phyloP scores from a whole-genome alignment of 2,888 invertebrate genomes.

The Oligia fasciuncula region DNA sequence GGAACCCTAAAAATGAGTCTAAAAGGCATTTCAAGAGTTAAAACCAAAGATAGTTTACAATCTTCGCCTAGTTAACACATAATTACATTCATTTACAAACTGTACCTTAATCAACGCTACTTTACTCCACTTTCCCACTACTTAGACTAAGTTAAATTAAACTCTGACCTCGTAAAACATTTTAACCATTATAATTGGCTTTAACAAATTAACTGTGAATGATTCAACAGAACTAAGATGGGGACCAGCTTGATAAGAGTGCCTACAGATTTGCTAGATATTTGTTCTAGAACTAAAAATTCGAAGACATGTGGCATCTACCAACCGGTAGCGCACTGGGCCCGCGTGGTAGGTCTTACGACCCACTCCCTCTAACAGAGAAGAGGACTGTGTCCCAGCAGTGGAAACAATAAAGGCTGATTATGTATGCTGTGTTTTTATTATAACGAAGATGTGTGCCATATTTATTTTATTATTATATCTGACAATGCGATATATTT shows the following conservation, averaged over 20 bases:
- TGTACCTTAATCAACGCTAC: constrained; percentile 26
- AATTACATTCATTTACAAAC: neutral
- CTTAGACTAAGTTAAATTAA: constrained; percentile 45
- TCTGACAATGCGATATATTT: neutral
- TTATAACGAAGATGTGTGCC: neutral
- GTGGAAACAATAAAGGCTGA: no score
- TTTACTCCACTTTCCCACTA: constrained; percentile 6
- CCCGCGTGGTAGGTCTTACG: no score
- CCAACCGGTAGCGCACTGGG: no score
- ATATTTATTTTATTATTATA: neutral
- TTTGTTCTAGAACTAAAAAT: no score
- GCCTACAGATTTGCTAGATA: constrained; percentile 8
- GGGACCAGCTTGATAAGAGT: constrained; percentile 30
- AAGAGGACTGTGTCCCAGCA: no score
- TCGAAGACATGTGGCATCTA: no score
- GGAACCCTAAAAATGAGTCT: neutral
- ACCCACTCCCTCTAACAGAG: no score
- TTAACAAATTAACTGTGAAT: constrained; percentile 63
- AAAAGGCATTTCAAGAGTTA: no score
- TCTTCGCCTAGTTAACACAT: neutral
- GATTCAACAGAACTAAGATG: constrained; percentile 57
- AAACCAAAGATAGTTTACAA: neutral
- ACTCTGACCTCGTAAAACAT: constrained; percentile 55
- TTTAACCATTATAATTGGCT: constrained; percentile 59
- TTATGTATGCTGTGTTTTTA: neutral